Percentiles rank a stretch among this genome's conserved stretches.
Evolutionary conservation across 2,797 vertebrate genomes (phyloP).

Genomic region (Yasuhikotakia modesta): DNA sequence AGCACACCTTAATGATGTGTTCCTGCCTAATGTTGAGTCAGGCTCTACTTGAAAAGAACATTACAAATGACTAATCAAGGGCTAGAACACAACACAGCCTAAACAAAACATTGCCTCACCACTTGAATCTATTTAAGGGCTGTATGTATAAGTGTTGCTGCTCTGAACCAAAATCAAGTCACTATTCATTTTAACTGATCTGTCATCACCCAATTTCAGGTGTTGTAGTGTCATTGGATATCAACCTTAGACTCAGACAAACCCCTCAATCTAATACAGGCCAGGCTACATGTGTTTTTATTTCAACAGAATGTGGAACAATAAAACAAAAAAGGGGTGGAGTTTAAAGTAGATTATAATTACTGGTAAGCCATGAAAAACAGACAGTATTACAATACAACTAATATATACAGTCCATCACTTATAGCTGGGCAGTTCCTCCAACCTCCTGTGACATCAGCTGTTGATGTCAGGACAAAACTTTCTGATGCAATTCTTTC

Average conservation of each 20-base stretch:
- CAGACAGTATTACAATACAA: no score
- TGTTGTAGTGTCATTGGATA: conserved; percentile 21
- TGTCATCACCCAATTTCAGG: conserved; percentile 47
- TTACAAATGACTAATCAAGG: conserved; percentile 43
- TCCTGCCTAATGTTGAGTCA: conserved; percentile 58
- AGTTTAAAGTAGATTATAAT: not conserved
- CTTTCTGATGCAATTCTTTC: conserved; percentile 74
- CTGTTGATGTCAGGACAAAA: conserved; percentile 67
- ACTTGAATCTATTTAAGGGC: conserved; percentile 35
- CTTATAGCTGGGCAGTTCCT: conserved; percentile 46
- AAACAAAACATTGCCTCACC: conserved; percentile 26
- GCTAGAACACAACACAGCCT: conserved; percentile 26
- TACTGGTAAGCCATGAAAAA: not conserved
- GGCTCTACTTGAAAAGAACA: conserved; percentile 51
- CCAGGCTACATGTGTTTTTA: not conserved
- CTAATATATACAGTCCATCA: no score
- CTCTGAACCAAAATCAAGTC: conserved; percentile 1
- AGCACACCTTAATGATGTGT: conserved; percentile 54
- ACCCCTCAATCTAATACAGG: not conserved
- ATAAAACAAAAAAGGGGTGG: not conserved
- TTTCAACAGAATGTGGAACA: not conserved
- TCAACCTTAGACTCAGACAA: not conserved
- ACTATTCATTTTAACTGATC: not conserved
- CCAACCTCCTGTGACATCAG: conserved; percentile 71
- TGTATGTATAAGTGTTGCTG: conserved; percentile 15